phyloP scores from a whole-genome alignment of 2,797 vertebrate genomes.

The Microcaecilia unicolor region DNA sequence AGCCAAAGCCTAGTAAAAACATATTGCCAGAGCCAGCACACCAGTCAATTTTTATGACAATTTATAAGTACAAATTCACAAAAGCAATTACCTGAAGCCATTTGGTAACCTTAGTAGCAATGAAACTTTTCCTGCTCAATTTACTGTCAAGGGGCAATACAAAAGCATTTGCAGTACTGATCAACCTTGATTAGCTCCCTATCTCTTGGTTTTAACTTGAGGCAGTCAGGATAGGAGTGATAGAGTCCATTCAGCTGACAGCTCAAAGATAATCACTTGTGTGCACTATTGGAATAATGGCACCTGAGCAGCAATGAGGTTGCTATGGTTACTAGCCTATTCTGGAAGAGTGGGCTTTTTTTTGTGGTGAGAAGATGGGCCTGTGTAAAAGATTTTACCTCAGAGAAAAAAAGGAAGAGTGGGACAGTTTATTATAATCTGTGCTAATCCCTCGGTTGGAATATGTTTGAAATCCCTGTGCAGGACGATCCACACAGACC shows the following conservation, averaged over 20 bases:
- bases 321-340: conserved; percentile 45
- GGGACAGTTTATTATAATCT: conserved; percentile 13
- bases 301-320: conserved; percentile 37
- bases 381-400: too few relatives aligned
- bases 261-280: conserved; percentile 46
- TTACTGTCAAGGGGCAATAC: background rate
- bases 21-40: too few relatives aligned
- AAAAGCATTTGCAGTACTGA: background rate
- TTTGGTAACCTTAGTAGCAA: too few relatives aligned
- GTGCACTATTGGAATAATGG: conserved; percentile 34
- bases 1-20: too few relatives aligned
- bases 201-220: conserved; percentile 17
- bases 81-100: too few relatives aligned
- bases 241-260: conserved; percentile 32
- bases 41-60: too few relatives aligned
- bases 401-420: background rate
- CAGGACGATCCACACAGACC: conserved; percentile 34
- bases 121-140: background rate
- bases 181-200: background rate
- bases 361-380: conserved; percentile 4
- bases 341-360: too few relatives aligned
- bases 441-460: conserved; percentile 29
- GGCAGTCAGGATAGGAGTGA: conserved; percentile 22
- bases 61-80: too few relatives aligned
- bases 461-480: conserved; percentile 29